Evolutionary conservation across 2,888 invertebrate species (phyloP).

Genomic region (Pammene fasciana): DNA sequence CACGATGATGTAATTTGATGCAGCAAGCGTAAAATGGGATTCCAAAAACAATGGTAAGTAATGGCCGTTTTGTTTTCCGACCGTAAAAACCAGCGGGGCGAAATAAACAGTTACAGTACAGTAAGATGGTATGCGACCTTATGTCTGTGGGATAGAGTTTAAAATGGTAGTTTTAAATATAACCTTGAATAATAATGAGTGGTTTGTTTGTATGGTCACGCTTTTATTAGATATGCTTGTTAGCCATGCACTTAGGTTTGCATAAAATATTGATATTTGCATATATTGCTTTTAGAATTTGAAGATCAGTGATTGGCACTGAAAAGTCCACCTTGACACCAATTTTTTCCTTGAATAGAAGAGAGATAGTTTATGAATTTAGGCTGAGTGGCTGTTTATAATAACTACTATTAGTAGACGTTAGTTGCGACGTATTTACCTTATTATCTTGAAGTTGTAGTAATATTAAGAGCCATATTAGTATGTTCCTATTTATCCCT

Average conservation of each 20-base stretch:
- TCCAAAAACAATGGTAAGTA: conserved; percentile 4
- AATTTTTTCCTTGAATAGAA: too few species aligned
- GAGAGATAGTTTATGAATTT: too few species aligned
- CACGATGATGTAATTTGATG: background rate
- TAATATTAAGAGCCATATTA: too few species aligned
- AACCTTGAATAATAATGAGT: conserved; percentile 19
- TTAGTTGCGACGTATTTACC: too few species aligned
- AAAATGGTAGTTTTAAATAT: conserved; percentile 1
- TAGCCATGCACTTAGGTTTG: conserved; percentile 8
- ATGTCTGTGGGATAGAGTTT: background rate
- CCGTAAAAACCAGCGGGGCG: conserved; percentile 4
- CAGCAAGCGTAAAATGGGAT: background rate
- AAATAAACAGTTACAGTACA: background rate
- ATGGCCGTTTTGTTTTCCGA: conserved; percentile 7
- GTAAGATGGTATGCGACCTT: background rate
- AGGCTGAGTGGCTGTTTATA: too few species aligned
- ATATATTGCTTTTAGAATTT: background rate
- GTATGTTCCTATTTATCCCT: too few species aligned
- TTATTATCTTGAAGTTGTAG: too few species aligned
- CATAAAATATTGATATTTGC: background rate
- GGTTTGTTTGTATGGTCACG: conserved; percentile 12
- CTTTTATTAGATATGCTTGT: conserved; percentile 17
- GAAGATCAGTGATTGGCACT: too few species aligned
- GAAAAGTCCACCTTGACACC: too few species aligned
- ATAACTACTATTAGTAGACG: too few species aligned